phyloP scores from a whole-genome alignment of 2,888 invertebrate species.

The Dicyrtomina minuta region DNA sequence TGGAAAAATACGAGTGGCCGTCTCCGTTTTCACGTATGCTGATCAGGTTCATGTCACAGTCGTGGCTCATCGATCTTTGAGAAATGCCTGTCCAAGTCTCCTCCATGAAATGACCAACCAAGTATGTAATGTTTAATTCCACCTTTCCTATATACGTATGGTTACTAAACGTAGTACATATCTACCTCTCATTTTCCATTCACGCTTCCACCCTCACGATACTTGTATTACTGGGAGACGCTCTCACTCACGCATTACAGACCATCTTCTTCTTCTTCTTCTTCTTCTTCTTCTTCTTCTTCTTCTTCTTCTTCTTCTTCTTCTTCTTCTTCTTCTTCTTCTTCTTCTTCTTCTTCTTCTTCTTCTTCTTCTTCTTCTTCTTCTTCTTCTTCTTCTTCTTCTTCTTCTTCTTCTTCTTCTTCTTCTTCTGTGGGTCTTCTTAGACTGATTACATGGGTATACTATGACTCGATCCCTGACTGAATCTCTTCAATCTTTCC shows the following conservation, averaged over 20 bases:
- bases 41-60: constrained; percentile 61
- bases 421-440: background rate
- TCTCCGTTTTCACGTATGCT: constrained; percentile 61
- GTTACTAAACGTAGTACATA: no score
- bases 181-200: background rate
- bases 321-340: background rate
- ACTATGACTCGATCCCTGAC: no score
- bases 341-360: background rate
- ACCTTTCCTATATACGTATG: background rate
- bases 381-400: background rate
- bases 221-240: background rate
- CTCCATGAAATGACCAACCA: constrained; percentile 47
- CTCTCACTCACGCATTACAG: background rate
- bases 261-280: background rate
- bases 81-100: constrained; percentile 43
- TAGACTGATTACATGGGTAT: no score
- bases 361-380: background rate
- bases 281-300: background rate
- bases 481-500: no score
- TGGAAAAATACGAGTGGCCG: constrained; percentile 58
- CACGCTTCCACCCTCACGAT: background rate
- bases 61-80: constrained; percentile 57
- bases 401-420: background rate
- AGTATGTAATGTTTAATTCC: no score
- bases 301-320: background rate